Base-by-base conservation (phyloP, 2,113 vertebrate genomes). In the Electrona antarctica region DNA sequence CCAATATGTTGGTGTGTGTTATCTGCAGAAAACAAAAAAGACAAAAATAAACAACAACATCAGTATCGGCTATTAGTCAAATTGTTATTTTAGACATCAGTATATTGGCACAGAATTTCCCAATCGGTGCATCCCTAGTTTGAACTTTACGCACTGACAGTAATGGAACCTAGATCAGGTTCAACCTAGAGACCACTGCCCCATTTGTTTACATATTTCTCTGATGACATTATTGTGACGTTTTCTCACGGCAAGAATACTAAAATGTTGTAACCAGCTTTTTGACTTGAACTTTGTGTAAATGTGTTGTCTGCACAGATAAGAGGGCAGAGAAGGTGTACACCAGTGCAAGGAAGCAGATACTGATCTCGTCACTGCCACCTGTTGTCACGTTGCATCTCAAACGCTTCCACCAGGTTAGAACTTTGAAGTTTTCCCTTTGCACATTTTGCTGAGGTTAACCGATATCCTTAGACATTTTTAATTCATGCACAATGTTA, bases 331-430 rank as follows among this genome's bases (percentile, higher is more conserved):
- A 96, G 78, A 96, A 94, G 56, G 91, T 96, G 64, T 98, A 99
- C 85, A 98, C 97, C 64, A 99, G 96, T 52, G 97, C 97, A 45
- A 94, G 98, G 65, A 99, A 99, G 71, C 98, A 98, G 82, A 91
- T 98, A 71, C 92, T 99, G 65, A 97, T 99, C 90, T 98, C 98
- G 61, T 92, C 92, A 4, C 93, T 97, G 80, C 96, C 98, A 81
- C 95, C 95, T 15, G 89, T 97, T 81, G 95, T 99, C 84, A 96
- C 96, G 67, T 93, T 99, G 56, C 98, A 99, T 79, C 94, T 99
- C 48, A 99, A 99, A 93, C 96, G 98, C 79, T 99, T 99, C 84
- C 96, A 98, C 84, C 98, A 99, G 96, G 98, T 93, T 11, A 83
- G 73, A 9, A 69, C 48, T 33, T 33, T 33, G 29, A 41, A 41